These are phyloP conservation scores for Gadopsis bispinosus DNA, from an alignment of 2,797 vertebrate genomes.

Conservation along the genomic window DNA sequence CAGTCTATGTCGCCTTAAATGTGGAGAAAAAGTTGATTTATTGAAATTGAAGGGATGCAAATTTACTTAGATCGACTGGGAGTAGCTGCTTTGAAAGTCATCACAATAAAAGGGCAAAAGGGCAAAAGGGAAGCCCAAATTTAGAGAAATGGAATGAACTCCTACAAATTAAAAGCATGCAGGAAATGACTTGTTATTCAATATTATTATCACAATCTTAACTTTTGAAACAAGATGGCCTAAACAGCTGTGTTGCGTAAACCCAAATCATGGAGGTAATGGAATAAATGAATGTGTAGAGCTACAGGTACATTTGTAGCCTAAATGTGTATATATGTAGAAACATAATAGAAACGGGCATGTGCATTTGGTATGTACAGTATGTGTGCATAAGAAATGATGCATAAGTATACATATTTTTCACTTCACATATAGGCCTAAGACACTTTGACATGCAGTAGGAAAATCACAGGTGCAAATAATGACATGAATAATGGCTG, in stretches of 20 bases:
- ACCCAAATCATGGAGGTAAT: not conserved
- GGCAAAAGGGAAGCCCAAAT: not conserved
- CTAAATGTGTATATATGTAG: not conserved
- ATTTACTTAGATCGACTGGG: not conserved
- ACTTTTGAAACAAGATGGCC: not conserved
- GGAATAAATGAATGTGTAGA: not conserved
- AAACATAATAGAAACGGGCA: too few relatives aligned
- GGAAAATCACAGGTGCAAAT: not conserved
- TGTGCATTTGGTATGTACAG: too few relatives aligned
- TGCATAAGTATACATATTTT: too few relatives aligned
- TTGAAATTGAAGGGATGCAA: too few relatives aligned
- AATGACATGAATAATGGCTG: too few relatives aligned
- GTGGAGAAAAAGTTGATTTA: not conserved
- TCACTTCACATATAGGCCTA: too few relatives aligned
- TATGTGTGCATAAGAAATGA: too few relatives aligned
- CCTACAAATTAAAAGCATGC: not conserved
- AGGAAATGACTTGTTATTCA: not conserved
- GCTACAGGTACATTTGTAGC: not conserved
- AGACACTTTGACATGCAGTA: too few relatives aligned
- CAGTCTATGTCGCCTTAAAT: too few relatives aligned
- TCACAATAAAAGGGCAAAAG: too few relatives aligned
- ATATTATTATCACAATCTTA: not conserved
- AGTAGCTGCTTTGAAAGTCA: too few relatives aligned
- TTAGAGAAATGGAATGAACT: not conserved
- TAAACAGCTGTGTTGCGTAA: not conserved